Base-by-base conservation (phyloP, 2,888 invertebrate genomes). In the Drosophila aldrichi region DNA sequence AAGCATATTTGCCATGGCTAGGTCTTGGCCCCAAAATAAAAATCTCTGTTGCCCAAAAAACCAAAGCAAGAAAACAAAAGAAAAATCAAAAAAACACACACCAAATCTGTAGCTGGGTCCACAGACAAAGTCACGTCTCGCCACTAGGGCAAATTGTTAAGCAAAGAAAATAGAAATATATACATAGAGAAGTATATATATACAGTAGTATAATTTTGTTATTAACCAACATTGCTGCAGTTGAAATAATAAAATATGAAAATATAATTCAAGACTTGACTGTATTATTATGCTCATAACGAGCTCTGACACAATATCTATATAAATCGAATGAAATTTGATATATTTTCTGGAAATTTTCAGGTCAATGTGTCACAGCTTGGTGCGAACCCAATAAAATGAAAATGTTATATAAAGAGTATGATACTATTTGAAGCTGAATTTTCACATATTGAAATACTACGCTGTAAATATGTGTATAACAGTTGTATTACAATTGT, bases 141-240 rank as follows among this genome's bases (percentile, higher is more conserved):
- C 44, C 44, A 52, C 59, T 69, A 41, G 65, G 65, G 69, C 75
- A 83, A 85, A 83, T 83, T 76, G 80, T 67, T 72, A 78, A 82
- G 51, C 43, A 77, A 61, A 62, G 60, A 62, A 75, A 62, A 69
- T 49, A 52, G 46, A 61, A 20, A 71, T 25, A 64, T 41, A 51
- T 9, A 61, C 16, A 41, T 2, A 6, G n/a, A 12, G 20, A n/a
- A 36, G 46, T 20, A 51, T 1, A 59, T 43, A 20, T 48, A 18
- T 32, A 20, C 38, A 40, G 20, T 5, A 18, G 41, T 41, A 41
- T 10, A 18, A 10, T 9, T 29, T 8, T 16, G 38, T 20, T 7
- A 54, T 54, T 22, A 54, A 18, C 25, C 25, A 18, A 18, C 25
- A 22, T 44, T 22, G 54, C n/a, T 14, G 14, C 8, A 40, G 25